Percentiles rank a stretch among this genome's conserved stretches.
Evolutionary conservation across 2,888 invertebrate genomes (phyloP).

Genomic region (Drosophila yooni): DNA sequence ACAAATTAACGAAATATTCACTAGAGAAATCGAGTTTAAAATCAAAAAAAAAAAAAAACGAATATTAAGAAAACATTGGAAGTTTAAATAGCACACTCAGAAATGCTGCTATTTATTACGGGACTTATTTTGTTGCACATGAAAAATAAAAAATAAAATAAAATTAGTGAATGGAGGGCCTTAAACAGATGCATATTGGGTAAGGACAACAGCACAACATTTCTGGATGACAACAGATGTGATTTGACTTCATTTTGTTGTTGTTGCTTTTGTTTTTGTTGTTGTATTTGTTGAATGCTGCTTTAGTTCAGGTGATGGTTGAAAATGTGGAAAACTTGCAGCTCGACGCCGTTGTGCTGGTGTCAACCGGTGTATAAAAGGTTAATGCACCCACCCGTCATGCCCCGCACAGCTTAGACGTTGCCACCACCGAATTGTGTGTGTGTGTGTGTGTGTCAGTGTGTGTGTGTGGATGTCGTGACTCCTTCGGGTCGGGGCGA

Average conservation of each 20-base stretch:
- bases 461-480: conserved; percentile 29
- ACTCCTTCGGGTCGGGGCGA: conserved; percentile 27
- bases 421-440: conserved; percentile 29
- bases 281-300: not conserved
- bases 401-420: conserved; percentile 3
- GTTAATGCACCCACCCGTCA: conserved; percentile 55
- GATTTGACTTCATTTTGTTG: conserved; percentile 8
- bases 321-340: conserved; percentile 37
- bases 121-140: not conserved
- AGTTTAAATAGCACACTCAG: no score
- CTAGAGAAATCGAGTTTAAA: not conserved
- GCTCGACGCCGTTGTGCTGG: conserved; percentile 10
- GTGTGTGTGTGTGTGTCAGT: not conserved
- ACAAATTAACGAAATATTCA: not conserved
- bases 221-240: conserved; percentile 52
- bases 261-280: not conserved
- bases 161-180: conserved; percentile 3
- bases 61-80: not conserved
- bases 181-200: conserved; percentile 22
- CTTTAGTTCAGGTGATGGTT: conserved; percentile 42
- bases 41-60: not conserved
- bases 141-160: not conserved
- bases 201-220: conserved; percentile 17
- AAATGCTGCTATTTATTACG: not conserved
- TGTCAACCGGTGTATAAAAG: conserved; percentile 52